Conservation (phyloP, 2,888 invertebrate genomes). For the Ecliptopera silaceata region DNA sequence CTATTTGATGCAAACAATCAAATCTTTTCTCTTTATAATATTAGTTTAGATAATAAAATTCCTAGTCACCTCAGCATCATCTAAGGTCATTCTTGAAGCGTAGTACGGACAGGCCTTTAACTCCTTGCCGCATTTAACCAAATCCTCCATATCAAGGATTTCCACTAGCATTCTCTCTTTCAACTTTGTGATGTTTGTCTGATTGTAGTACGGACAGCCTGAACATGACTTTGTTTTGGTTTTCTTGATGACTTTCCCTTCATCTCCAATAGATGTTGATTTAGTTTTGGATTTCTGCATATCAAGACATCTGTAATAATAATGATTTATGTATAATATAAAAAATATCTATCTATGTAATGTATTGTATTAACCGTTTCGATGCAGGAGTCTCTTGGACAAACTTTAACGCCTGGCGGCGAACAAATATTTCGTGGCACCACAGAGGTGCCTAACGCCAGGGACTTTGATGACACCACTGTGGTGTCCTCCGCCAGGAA, state of each 20-base stretch:
- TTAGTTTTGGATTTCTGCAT: constrained; percentile 87
- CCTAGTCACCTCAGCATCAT: constrained; percentile 87
- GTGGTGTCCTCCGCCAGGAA: too few species aligned
- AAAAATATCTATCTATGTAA: too few species aligned
- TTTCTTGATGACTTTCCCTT: constrained; percentile 86
- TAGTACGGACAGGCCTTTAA: constrained; percentile 97
- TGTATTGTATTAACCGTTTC: too few species aligned
- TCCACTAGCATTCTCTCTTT: constrained; percentile 86
- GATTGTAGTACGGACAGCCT: constrained; percentile 88
- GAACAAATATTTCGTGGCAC: too few species aligned
- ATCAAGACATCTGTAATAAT: constrained; percentile 87
- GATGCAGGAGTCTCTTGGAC: too few species aligned
- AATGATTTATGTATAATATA: too few species aligned
- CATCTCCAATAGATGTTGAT: constrained; percentile 79
- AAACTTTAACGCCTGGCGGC: too few species aligned
- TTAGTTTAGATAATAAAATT: too few species aligned
- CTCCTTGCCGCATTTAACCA: constrained; percentile 86
- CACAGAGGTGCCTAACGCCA: too few species aligned
- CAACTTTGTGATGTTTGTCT: constrained; percentile 84
- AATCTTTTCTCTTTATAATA: too few species aligned
- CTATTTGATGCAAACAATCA: too few species aligned
- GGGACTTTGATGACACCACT: too few species aligned
- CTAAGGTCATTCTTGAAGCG: constrained; percentile 90
- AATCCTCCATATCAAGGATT: constrained; percentile 94
- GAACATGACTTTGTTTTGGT: constrained; percentile 78